Conservation (phyloP, 2,888 invertebrate species). For the Archips xylosteana region DNA sequence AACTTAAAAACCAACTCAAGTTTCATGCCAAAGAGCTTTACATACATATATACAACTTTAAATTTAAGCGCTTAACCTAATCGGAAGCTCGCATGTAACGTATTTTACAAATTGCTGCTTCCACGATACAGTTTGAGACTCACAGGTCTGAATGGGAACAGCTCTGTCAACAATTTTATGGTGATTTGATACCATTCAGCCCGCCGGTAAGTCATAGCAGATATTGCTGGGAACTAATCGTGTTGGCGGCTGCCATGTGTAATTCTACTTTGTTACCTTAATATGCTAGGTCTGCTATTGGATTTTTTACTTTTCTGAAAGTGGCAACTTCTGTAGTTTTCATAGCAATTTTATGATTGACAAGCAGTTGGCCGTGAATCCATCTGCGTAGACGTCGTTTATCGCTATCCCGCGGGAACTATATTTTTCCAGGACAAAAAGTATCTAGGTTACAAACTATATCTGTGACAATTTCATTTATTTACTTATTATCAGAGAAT, state of each 20-base stretch:
- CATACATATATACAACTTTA: no score
- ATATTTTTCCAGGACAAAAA: no score
- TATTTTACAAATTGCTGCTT: neutral
- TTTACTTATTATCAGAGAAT: no score
- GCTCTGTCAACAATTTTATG: conserved; percentile 61
- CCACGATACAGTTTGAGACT: conserved; percentile 3
- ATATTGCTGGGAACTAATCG: conserved; percentile 35
- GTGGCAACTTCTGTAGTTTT: neutral
- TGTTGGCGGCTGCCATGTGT: neutral
- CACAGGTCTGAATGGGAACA: conserved; percentile 9
- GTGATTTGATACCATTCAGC: conserved; percentile 83
- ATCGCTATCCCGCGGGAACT: no score
- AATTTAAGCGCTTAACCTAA: no score
- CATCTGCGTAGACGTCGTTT: no score
- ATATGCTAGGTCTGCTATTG: neutral
- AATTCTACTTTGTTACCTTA: conserved; percentile 4
- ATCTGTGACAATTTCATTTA: no score
- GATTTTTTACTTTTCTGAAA: neutral
- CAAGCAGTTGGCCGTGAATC: no score
- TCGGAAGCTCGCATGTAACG: no score
- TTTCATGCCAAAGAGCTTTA: no score
- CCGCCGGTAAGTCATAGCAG: conserved; percentile 65
- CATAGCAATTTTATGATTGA: neutral
- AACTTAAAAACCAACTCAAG: no score
- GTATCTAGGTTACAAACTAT: no score